These are phyloP conservation scores for Tonatia bakeri DNA, from an alignment of 2,113 vertebrate genomes.

Conservation along the genomic window DNA sequence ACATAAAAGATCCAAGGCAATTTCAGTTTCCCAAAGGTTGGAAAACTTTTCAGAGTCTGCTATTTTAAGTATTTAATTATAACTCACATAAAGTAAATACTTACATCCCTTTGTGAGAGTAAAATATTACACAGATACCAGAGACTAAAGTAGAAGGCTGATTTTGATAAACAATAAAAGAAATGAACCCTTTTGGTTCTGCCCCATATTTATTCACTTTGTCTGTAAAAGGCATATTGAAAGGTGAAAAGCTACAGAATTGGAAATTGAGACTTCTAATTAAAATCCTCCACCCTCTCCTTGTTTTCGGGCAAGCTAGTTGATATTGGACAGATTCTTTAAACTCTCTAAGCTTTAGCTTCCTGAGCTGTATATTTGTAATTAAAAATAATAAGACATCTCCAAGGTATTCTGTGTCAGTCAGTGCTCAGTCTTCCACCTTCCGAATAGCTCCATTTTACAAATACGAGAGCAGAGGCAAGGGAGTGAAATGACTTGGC, in stretches of 20 bases:
- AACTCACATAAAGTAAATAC: not conserved
- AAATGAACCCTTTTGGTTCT: not conserved
- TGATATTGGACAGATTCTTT: not conserved
- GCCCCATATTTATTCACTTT: not conserved
- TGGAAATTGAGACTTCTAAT: not conserved
- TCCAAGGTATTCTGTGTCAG: not conserved
- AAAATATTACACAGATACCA: not conserved
- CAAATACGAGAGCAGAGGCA: not conserved
- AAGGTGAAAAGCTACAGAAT: not conserved
- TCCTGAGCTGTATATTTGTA: not conserved
- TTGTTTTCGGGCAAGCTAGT: not conserved
- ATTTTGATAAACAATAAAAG: not conserved
- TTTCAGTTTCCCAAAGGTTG: not conserved
- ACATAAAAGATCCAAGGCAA: not conserved
- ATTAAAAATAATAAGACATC: not conserved
- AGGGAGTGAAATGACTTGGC: not conserved
- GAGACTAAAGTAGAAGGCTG: not conserved
- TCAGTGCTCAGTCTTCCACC: not conserved
- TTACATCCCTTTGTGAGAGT: not conserved
- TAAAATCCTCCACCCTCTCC: not conserved
- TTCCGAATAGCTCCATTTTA: not conserved
- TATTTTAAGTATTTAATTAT: not conserved
- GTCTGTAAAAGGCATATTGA: not conserved
- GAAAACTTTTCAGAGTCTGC: not conserved
- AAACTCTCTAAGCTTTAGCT: not conserved